Percentiles rank a stretch among this genome's conserved stretches.
phyloP scores from a whole-genome alignment of 2,113 vertebrate species.

The Chunga burmeisteri region DNA sequence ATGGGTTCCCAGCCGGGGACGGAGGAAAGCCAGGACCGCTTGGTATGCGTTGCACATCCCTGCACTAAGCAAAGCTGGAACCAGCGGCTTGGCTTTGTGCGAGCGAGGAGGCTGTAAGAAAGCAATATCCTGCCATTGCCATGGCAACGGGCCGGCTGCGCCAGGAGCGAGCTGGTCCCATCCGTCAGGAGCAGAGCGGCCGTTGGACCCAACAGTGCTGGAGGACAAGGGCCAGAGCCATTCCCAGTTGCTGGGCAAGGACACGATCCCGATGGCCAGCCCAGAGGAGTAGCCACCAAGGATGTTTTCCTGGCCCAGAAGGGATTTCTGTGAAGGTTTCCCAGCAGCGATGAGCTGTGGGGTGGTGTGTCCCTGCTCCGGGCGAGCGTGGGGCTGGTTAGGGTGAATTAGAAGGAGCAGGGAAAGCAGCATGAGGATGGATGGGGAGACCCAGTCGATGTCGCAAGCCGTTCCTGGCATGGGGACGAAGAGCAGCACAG shows the following conservation, averaged over 20 bases:
- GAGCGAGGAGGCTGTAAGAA: slow-evolving; percentile 64
- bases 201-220: fast-evolving
- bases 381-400: background rate
- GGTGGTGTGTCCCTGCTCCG: background rate
- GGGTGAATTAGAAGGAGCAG: background rate
- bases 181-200: background rate
- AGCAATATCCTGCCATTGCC: slow-evolving; percentile 76
- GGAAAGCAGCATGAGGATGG: background rate
- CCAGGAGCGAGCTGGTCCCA: slow-evolving; percentile 40
- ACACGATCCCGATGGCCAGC: background rate
- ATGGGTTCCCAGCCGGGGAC: background rate
- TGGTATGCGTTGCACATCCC: slow-evolving; percentile 72
- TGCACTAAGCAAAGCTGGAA: slow-evolving; percentile 63
- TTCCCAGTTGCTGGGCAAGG: background rate
- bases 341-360: fast-evolving
- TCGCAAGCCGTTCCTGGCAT: background rate
- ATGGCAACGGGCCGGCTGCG: slow-evolving; percentile 54
- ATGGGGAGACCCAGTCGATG: background rate
- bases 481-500: background rate
- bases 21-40: slow-evolving; percentile 53
- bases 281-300: background rate
- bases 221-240: background rate
- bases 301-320: fast-evolving
- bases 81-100: slow-evolving; percentile 69
- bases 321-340: background rate